Evolutionary conservation across 2,888 invertebrate species (phyloP).

Genomic region (Apamea monoglypha): DNA sequence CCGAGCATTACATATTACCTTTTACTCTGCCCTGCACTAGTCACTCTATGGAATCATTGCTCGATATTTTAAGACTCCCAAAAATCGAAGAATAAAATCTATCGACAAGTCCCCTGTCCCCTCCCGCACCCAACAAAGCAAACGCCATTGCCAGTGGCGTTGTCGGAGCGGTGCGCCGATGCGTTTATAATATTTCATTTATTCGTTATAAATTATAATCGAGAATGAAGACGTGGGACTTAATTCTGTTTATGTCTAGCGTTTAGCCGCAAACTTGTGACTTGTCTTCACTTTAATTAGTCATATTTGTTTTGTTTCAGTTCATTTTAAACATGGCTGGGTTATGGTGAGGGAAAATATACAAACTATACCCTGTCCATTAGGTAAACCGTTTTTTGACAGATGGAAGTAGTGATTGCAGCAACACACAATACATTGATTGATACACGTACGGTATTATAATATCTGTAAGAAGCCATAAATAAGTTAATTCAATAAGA

Average conservation of each 20-base stretch:
- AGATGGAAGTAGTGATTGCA: no score
- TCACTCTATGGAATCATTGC: no score
- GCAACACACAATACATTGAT: no score
- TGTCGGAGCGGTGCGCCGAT: conserved; percentile 89
- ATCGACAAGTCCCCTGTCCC: conserved; percentile 55
- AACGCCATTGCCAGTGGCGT: conserved; percentile 90
- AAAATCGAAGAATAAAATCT: conserved; percentile 11
- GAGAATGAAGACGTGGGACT: conserved; percentile 74
- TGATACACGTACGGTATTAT: no score
- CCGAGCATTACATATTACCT: no score
- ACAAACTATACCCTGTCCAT: no score
- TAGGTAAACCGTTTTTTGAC: no score
- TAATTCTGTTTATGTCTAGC: conserved; percentile 77
- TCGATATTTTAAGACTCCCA: not conserved
- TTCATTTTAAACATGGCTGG: conserved; percentile 4
- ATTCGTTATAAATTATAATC: conserved; percentile 91
- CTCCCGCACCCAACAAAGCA: conserved; percentile 85
- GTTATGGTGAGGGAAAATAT: not conserved
- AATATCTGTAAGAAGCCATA: no score
- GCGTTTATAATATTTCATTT: conserved; percentile 91
- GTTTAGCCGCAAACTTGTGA: conserved; percentile 63
- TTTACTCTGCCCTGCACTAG: no score
- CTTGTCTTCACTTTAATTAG: conserved; percentile 56
- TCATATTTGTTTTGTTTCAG: conserved; percentile 47
- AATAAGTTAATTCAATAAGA: no score